Evolutionary conservation across 2,888 invertebrate genomes (phyloP).

Genomic region (Eristalis intricaria): DNA sequence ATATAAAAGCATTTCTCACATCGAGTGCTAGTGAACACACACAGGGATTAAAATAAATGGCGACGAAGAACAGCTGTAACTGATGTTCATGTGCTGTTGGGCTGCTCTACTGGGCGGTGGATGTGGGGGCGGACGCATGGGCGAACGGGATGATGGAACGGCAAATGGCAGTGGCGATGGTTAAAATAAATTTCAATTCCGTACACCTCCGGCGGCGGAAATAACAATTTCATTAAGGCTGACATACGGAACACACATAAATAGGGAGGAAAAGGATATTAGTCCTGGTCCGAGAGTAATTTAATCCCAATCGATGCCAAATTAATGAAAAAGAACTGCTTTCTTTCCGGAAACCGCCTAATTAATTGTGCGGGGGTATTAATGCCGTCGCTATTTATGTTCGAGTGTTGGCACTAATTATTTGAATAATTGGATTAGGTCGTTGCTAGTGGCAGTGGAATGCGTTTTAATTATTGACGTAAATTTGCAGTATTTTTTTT

Average conservation of each 20-base stretch:
- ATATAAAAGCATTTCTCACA: conserved; percentile 53
- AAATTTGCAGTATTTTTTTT: neutral
- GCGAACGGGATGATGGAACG: neutral
- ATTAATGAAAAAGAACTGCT: conserved; percentile 69
- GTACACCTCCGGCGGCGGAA: conserved; percentile 60
- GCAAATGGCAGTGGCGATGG: conserved; percentile 19
- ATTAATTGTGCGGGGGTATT: conserved; percentile 60
- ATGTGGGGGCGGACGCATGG: conserved; percentile 24
- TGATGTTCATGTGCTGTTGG: conserved; percentile 59
- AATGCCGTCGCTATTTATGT: conserved; percentile 46
- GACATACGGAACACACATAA: conserved; percentile 54
- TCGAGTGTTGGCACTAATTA: conserved; percentile 29
- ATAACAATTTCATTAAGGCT: conserved; percentile 70
- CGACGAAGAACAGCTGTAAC: conserved; percentile 69
- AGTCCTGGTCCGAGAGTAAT: conserved; percentile 57
- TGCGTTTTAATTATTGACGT: conserved; percentile 23
- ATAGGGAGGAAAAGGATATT: conserved; percentile 56
- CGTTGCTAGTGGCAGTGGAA: neutral
- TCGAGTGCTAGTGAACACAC: conserved; percentile 28
- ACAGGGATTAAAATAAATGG: conserved; percentile 70
- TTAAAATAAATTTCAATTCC: conserved; percentile 70
- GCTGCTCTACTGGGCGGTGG: conserved; percentile 9
- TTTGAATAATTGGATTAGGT: conserved; percentile 45
- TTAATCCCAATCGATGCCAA: conserved; percentile 70
- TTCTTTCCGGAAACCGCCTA: conserved; percentile 48